phyloP scores from a whole-genome alignment of 2,113 vertebrate species.

The Psittacus erithacus region DNA sequence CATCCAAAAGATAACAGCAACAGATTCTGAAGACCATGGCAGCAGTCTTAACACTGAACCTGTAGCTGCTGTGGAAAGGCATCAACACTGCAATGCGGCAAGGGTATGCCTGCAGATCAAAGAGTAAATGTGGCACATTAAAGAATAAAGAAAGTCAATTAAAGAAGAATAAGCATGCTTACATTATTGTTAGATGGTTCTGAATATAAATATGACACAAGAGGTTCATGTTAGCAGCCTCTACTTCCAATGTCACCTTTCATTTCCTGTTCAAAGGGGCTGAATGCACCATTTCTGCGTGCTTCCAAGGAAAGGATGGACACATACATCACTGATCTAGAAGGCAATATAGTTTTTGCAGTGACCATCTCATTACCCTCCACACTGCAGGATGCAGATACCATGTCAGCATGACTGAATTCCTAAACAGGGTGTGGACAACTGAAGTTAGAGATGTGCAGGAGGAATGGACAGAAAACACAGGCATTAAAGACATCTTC shows the following conservation, averaged over 20 bases:
- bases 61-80: not conserved
- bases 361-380: not conserved
- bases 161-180: not conserved
- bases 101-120: not conserved
- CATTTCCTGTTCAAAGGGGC: not conserved
- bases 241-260: not conserved
- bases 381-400: not conserved
- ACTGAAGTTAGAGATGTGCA: not conserved
- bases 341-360: not conserved
- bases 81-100: not conserved
- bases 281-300: not conserved
- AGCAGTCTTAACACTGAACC: not conserved
- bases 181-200: not conserved
- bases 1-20: not conserved
- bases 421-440: not conserved
- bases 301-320: not conserved
- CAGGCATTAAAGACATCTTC: not conserved
- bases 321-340: rapidly evolving
- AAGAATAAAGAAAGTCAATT: not conserved
- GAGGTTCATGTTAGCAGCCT: not conserved
- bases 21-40: not conserved
- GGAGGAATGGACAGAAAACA: not conserved
- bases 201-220: not conserved
- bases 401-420: not conserved
- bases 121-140: not conserved